These are phyloP conservation scores for Octodon degus DNA, from an alignment of 2,113 vertebrate species.

Conservation along the genomic window DNA sequence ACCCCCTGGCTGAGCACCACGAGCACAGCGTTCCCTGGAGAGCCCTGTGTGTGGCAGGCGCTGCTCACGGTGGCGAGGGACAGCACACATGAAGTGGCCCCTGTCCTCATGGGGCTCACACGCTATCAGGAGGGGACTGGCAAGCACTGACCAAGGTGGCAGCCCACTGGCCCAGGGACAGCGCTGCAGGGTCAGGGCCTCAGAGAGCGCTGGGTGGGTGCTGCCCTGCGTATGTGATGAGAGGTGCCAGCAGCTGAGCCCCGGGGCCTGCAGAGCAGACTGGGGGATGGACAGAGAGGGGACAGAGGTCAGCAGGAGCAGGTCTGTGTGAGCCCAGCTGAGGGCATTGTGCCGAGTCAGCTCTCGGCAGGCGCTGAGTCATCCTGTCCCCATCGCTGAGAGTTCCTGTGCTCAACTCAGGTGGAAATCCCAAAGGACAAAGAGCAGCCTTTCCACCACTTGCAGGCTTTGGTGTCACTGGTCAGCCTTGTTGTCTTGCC, in stretches of 20 bases:
- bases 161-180: rapidly evolving
- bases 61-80: rapidly evolving
- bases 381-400: neutral
- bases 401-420: neutral
- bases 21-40: neutral
- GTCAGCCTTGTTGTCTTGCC: neutral
- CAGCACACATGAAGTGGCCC: rapidly evolving
- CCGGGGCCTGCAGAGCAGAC: neutral
- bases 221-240: rapidly evolving
- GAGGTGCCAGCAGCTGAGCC: rapidly evolving
- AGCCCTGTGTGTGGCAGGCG: rapidly evolving
- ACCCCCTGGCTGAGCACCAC: neutral
- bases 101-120: rapidly evolving
- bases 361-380: neutral
- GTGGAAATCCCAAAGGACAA: neutral
- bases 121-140: rapidly evolving
- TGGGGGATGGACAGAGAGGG: no score
- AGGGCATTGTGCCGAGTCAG: neutral
- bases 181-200: no score
- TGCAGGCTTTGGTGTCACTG: neutral
- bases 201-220: neutral
- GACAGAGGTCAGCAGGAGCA: neutral
- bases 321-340: neutral
- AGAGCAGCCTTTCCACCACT: no score
- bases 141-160: neutral